These are phyloP conservation scores for Macquaria ambigua DNA, from an alignment of 2,113 vertebrate genomes.

Conservation along the genomic window DNA sequence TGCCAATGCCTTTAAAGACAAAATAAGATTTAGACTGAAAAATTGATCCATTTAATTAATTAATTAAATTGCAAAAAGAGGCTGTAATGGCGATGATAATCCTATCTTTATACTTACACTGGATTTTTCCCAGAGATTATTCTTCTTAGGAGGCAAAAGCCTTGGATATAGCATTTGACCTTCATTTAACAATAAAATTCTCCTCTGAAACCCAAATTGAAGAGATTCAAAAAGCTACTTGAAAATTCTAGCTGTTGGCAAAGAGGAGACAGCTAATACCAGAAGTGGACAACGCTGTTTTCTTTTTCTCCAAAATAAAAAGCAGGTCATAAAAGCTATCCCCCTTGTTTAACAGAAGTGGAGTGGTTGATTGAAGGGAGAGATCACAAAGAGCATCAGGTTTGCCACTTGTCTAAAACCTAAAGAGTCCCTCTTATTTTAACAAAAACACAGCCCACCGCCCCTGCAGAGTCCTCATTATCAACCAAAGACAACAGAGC, in stretches of 20 bases:
- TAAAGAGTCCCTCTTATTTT: constrained; percentile 47
- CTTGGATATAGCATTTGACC: constrained; percentile 8
- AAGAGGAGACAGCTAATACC: not conserved
- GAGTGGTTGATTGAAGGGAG: constrained; percentile 28
- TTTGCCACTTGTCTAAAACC: constrained; percentile 50
- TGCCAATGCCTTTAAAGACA: constrained; percentile 11
- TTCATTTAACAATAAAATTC: constrained; percentile 24
- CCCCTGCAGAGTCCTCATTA: constrained; percentile 70
- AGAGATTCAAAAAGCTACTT: constrained; percentile 2
- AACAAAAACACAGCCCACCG: constrained; percentile 39
- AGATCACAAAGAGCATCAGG: constrained; percentile 28
- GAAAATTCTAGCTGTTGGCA: not conserved
- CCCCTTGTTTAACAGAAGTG: constrained; percentile 31
- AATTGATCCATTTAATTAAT: not conserved
- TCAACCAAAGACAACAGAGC: constrained; percentile 57
- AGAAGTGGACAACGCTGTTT: constrained; percentile 18
- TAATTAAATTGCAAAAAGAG: not conserved
- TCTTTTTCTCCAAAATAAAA: constrained; percentile 27
- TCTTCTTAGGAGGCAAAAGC: constrained; percentile 8
- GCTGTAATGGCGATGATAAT: not conserved
- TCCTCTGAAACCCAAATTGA: constrained; percentile 35
- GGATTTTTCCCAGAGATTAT: not conserved
- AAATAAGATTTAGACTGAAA: not conserved
- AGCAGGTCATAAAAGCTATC: constrained; percentile 10
- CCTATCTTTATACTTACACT: not conserved